Evolutionary conservation across 2,113 vertebrate genomes (phyloP).

Genomic region (Charadrius vociferus): DNA sequence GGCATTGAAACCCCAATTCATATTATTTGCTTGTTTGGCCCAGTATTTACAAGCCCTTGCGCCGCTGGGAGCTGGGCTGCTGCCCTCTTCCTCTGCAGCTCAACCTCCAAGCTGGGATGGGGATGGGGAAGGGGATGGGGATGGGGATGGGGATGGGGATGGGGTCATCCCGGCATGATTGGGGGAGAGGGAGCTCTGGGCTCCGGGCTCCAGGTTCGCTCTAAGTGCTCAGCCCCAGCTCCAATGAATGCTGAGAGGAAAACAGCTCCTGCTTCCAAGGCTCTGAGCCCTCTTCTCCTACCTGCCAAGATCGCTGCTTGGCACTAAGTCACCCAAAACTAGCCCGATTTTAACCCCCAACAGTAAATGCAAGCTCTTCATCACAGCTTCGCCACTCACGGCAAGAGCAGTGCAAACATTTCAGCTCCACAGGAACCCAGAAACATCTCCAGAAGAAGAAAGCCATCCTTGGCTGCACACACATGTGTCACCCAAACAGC

Average conservation of each 20-base stretch:
- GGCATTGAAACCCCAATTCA: not conserved
- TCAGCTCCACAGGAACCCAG: not conserved
- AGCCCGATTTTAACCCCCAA: not conserved
- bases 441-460: not conserved
- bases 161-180: not conserved
- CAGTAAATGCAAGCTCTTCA: not conserved
- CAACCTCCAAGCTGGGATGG: not conserved
- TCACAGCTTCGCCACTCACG: not conserved
- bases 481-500: fast-evolving
- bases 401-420: too few species aligned
- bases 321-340: not conserved
- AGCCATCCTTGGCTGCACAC: not conserved
- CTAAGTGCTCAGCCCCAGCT: not conserved
- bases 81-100: not conserved
- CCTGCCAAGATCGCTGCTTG: not conserved
- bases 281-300: not conserved
- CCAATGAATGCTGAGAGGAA: not conserved
- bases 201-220: fast-evolving
- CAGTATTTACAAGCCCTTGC: not conserved
- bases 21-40: not conserved
- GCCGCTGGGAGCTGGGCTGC: not conserved
- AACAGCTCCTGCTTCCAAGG: not conserved
- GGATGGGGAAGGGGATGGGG: fast-evolving
- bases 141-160: fast-evolving
- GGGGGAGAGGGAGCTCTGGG: not conserved